Percentiles rank a stretch among this genome's conserved stretches.
Conservation (phyloP, 2,113 vertebrate species). For the Mustela nigripes region DNA sequence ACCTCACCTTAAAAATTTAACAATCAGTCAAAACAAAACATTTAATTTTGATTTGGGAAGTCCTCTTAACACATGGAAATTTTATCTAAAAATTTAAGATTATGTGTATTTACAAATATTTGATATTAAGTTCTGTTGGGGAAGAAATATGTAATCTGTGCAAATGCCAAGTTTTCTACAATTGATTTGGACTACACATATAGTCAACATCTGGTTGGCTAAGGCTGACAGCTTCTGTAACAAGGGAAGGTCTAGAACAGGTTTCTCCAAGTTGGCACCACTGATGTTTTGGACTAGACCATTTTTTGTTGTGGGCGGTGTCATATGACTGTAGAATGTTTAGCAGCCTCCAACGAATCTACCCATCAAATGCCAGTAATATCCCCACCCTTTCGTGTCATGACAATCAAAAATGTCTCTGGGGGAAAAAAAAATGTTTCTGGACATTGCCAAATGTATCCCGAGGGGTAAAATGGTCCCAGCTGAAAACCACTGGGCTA, state of each 20-base stretch:
- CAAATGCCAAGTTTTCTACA: conserved; percentile 27
- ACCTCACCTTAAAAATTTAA: conserved; percentile 37
- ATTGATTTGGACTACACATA: not conserved
- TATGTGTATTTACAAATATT: conserved; percentile 31
- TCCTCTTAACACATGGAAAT: not conserved
- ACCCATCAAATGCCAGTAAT: not conserved
- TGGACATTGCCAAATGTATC: not conserved
- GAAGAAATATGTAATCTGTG: conserved; percentile 47
- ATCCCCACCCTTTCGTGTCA: not conserved
- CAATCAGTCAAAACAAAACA: not conserved
- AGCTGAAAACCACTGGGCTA: not conserved
- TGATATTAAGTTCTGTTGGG: conserved; percentile 47
- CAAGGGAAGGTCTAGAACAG: not conserved
- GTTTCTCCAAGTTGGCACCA: not conserved
- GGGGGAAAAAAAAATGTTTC: not conserved
- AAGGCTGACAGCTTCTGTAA: not conserved
- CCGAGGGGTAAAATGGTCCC: not conserved
- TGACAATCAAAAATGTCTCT: not conserved
- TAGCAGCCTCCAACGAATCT: not conserved
- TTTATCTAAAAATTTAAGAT: conserved; percentile 50
- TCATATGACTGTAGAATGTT: not conserved
- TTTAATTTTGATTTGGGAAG: conserved; percentile 21
- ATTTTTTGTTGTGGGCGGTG: not conserved
- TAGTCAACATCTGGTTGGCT: not conserved
- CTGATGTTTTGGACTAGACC: not conserved